Base-by-base conservation (phyloP, 53 echinoderm and acorn worm genomes). In the Holothuria scabra region DNA sequence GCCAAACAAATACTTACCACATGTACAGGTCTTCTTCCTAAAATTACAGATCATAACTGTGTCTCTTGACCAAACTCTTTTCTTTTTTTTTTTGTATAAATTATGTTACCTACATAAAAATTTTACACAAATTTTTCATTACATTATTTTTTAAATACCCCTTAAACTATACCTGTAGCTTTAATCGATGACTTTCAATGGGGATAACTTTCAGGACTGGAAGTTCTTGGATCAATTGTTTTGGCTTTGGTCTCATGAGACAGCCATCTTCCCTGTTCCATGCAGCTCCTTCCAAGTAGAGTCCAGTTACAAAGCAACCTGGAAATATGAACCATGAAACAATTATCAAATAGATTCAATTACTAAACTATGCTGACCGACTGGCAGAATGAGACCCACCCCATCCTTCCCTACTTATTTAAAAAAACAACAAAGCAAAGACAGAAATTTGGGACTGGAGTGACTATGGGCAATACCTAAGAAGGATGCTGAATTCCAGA, bases 201-300 rank as follows among this genome's bases (percentile, higher is more conserved):
- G 99, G 99, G 37, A 97, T 95, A 60, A 94, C 99, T 49, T 97
- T 97, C n/a, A 97, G 86, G 79, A 97, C 92, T 6, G 99, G 99
- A 3, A 97, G 89, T 38, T 97, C 93, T 46, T 94, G 92, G 35
- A 97, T 97, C 58, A 97, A 87, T 57, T 90, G 89, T 60, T 97
- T 97, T 12, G 99, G 99, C 58, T 85, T 90, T 61, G 94, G 99
- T 68, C 92, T 83, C 28, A 85, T 70, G 34, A 97, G 71, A 56
- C 99, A 97, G 16, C 86, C 83, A 29, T 92, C 94, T 55, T 97
- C 90, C 21, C 68, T 65, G 34, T 94, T 76, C 99, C 99, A 97
- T 20, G 94, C 94, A 8, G 99, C 99, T 28, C 99, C 99, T 85
- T 97, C 99, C 46, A 97, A 87, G 75, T 94, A 97, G 18, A 97